phyloP scores from a whole-genome alignment of 2,797 vertebrate genomes.

The Pyrocephalus nanus region DNA sequence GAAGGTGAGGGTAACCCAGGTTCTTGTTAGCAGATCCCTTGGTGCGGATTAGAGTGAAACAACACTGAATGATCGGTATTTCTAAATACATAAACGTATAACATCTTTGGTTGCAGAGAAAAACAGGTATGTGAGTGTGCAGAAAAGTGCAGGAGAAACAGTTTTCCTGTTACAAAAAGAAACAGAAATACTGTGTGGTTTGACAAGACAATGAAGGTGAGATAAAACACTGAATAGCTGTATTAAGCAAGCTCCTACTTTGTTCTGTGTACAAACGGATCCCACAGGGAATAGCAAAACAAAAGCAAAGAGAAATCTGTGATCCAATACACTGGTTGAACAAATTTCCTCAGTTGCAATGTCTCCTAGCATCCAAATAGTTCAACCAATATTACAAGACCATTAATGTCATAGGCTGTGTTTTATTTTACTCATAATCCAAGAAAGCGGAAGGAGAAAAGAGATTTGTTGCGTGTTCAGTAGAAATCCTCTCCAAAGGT shows the following conservation, averaged over 20 bases:
- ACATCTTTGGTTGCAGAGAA: not conserved
- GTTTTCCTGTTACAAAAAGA: not conserved
- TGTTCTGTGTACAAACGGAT: not conserved
- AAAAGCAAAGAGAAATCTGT: not conserved
- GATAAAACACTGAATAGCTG: not conserved
- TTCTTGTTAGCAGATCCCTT: too few species aligned
- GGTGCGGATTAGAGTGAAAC: not conserved
- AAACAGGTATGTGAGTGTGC: not conserved
- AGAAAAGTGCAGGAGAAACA: not conserved
- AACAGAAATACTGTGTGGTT: accelerated
- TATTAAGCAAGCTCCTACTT: not conserved
- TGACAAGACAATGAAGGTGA: not conserved
- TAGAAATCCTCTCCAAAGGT: not conserved
- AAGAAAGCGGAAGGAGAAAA: not conserved
- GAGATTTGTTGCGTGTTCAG: not conserved
- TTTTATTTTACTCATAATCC: constrained; percentile 56
- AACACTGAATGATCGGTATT: not conserved
- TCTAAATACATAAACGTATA: not conserved
- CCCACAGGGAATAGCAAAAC: not conserved
- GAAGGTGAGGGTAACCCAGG: not conserved
- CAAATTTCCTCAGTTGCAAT: not conserved
- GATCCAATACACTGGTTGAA: constrained; percentile 12
- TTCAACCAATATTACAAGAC: not conserved
- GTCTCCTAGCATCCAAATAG: constrained; percentile 13
- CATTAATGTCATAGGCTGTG: constrained; percentile 9